Evolutionary conservation across 2,113 vertebrate species (phyloP).

Genomic region (Salvelinus namaycush): DNA sequence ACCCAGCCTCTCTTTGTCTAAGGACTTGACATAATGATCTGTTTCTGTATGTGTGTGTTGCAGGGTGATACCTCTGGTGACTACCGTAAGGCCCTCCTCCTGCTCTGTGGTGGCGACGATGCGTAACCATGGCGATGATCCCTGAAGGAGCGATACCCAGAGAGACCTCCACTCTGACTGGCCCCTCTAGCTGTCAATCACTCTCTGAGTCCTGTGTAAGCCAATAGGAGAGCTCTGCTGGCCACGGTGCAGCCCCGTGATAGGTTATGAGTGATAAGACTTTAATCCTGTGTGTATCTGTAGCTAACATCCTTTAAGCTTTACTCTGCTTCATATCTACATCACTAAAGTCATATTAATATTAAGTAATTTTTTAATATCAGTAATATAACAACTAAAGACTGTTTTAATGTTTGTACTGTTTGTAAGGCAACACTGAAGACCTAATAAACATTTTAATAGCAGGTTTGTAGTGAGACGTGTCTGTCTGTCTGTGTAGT

Average conservation of each 20-base stretch:
- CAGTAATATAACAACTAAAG: conserved; percentile 6
- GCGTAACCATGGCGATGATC: conserved; percentile 68
- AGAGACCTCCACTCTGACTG: conserved; percentile 19
- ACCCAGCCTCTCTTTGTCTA: too few species aligned
- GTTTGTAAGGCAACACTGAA: conserved; percentile 46
- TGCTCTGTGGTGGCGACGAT: conserved; percentile 89
- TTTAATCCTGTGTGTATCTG: neutral
- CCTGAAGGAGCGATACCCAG: neutral
- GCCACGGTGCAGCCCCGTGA: neutral
- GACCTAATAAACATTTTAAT: conserved; percentile 21
- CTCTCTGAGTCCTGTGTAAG: conserved; percentile 10
- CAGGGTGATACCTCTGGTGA: conserved; percentile 89
- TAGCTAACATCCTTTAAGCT: neutral
- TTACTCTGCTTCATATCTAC: neutral
- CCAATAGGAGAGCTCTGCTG: neutral
- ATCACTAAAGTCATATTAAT: neutral
- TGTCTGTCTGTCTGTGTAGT: too few species aligned
- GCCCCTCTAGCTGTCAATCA: neutral
- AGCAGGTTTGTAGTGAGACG: too few species aligned
- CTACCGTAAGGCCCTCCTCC: conserved; percentile 85
- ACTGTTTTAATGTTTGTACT: conserved; percentile 41
- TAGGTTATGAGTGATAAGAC: neutral
- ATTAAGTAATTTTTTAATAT: neutral
- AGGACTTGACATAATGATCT: too few species aligned
- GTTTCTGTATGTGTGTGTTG: conserved; percentile 37